Percentiles rank a stretch among this genome's conserved stretches.
Evolutionary conservation across 2,797 vertebrate species (phyloP).

Genomic region (Heterohyrax brucei): DNA sequence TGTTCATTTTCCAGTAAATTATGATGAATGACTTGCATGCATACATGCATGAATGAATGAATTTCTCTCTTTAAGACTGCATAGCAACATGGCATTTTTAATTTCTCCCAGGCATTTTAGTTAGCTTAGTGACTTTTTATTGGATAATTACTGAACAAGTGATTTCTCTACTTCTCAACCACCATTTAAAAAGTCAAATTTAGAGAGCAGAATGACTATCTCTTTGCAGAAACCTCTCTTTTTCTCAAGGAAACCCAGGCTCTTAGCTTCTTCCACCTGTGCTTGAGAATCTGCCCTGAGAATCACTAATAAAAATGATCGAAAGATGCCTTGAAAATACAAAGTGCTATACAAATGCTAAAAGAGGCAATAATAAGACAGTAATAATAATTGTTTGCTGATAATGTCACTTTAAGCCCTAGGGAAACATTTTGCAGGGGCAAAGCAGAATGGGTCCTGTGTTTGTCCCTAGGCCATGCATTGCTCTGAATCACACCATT

Average conservation of each 20-base stretch:
- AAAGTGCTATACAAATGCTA: conserved; percentile 86
- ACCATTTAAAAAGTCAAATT: conserved; percentile 79
- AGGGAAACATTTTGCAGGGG: conserved; percentile 73
- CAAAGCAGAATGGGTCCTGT: conserved; percentile 55
- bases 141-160: conserved; percentile 78
- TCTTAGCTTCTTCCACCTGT: conserved; percentile 73
- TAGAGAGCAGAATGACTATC: conserved; percentile 47
- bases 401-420: conserved; percentile 81
- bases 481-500: conserved; percentile 74
- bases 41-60: conserved; percentile 73
- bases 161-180: conserved; percentile 72
- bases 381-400: conserved; percentile 85
- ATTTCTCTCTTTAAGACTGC: conserved; percentile 67
- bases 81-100: conserved; percentile 71
- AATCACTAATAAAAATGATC: conserved; percentile 85
- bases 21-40: conserved; percentile 71
- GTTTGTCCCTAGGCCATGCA: conserved; percentile 66
- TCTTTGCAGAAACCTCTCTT: conserved; percentile 67
- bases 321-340: conserved; percentile 86
- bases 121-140: conserved; percentile 78
- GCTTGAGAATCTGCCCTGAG: conserved; percentile 70
- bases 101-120: conserved; percentile 77
- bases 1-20: conserved; percentile 70
- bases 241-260: conserved; percentile 57
- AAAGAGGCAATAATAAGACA: conserved; percentile 85